Conservation (phyloP, 2,113 vertebrate species). For the Reinhardtius hippoglossoides region DNA sequence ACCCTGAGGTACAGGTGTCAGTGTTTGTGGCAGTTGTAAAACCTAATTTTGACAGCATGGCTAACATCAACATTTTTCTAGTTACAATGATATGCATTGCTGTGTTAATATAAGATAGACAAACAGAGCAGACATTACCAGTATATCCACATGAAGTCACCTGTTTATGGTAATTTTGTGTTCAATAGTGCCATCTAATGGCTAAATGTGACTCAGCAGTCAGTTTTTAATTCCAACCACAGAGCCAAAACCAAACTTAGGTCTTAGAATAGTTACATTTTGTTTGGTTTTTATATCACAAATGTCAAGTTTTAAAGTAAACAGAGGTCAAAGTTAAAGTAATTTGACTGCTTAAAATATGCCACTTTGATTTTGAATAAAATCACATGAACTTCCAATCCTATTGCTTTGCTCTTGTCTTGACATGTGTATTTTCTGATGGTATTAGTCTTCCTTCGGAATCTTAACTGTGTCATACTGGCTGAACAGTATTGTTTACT, state of each 20-base stretch:
- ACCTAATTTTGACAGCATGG: slow-evolving; percentile 25
- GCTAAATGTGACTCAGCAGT: slow-evolving; percentile 37
- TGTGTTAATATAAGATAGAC: not conserved
- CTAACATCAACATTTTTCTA: slow-evolving; percentile 18
- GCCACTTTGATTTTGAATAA: not conserved
- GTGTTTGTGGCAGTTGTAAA: slow-evolving; percentile 34
- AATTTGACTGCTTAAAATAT: slow-evolving; percentile 3
- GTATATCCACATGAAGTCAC: not conserved
- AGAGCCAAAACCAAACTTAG: not conserved
- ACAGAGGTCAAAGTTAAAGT: not conserved
- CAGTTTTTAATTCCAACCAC: not conserved
- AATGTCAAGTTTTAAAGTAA: slow-evolving; percentile 8
- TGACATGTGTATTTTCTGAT: slow-evolving; percentile 8
- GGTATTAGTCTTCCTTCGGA: not conserved
- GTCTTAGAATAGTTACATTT: not conserved
- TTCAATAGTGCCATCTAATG: slow-evolving; percentile 59
- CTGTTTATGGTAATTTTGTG: not conserved
- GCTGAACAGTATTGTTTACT: slow-evolving; percentile 4
- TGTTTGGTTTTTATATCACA: slow-evolving; percentile 4
- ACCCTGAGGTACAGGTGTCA: slow-evolving; percentile 49
- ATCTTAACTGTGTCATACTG: not conserved
- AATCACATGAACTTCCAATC: not conserved
- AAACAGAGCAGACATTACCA: slow-evolving; percentile 19
- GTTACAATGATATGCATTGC: not conserved
- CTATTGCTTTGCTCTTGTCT: slow-evolving; percentile 17